These are phyloP conservation scores for Carabus problematicus DNA, from an alignment of 2,888 invertebrate species.

Conservation along the genomic window DNA sequence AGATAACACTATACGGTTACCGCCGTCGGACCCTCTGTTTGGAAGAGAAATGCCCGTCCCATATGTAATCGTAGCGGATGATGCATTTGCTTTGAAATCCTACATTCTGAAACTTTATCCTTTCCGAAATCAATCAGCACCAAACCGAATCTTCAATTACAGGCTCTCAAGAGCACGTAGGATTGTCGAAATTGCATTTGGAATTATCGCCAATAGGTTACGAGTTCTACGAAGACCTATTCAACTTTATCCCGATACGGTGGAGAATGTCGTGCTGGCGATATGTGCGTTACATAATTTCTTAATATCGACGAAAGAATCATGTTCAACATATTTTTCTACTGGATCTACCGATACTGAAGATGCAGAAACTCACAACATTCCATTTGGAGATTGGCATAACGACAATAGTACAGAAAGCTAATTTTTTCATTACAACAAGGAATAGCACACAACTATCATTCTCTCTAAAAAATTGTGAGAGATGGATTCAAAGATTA, in stretches of 20 bases:
- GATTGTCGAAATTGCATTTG: constrained; percentile 45
- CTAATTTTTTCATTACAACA: too few species aligned
- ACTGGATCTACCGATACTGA: too few species aligned
- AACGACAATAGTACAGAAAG: constrained; percentile 11
- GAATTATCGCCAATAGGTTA: constrained; percentile 45
- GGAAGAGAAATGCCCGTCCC: too few species aligned
- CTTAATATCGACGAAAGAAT: too few species aligned
- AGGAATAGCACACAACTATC: too few species aligned
- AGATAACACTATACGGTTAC: constrained; percentile 32
- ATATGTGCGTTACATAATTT: not conserved
- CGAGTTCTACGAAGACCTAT: constrained; percentile 26
- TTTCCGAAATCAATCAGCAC: constrained; percentile 31
- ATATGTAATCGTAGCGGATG: too few species aligned
- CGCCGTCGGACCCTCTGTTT: constrained; percentile 23
- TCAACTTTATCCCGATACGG: constrained; percentile 7
- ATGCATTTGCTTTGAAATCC: constrained; percentile 45
- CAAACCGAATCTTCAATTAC: constrained; percentile 46
- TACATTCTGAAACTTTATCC: constrained; percentile 38
- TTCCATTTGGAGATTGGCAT: constrained; percentile 38
- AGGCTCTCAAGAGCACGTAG: constrained; percentile 45
- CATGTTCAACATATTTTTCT: too few species aligned
- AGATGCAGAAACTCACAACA: not conserved
- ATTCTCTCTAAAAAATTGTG: too few species aligned
- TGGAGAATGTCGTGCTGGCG: not conserved
- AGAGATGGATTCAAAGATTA: too few species aligned